Percentiles rank a stretch among this genome's conserved stretches.
phyloP scores from a whole-genome alignment of 2,888 invertebrate species.

The Parnassius glacialis region DNA sequence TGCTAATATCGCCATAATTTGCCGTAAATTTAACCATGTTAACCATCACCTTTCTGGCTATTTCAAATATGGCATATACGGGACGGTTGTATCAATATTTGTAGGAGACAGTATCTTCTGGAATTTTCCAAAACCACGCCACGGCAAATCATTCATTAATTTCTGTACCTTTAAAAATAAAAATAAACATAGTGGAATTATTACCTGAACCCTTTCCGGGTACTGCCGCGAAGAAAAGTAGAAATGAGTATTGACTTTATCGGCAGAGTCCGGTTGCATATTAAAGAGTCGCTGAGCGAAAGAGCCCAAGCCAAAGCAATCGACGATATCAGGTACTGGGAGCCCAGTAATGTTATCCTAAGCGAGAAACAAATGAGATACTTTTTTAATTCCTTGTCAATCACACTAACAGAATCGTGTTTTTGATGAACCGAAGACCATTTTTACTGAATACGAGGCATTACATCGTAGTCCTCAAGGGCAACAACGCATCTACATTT shows the following conservation, averaged over 20 bases:
- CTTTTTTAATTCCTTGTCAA: background rate
- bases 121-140: too few species aligned
- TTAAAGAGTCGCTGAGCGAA: constrained; percentile 60
- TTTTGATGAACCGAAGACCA: background rate
- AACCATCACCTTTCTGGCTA: too few species aligned
- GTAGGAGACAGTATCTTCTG: too few species aligned
- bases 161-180: too few species aligned
- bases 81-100: too few species aligned
- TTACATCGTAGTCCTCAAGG: too few species aligned
- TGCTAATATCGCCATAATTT: too few species aligned
- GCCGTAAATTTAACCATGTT: too few species aligned
- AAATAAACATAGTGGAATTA: background rate
- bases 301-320: constrained; percentile 78
- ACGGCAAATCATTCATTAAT: too few species aligned
- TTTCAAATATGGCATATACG: too few species aligned
- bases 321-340: constrained; percentile 49
- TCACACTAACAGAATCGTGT: background rate
- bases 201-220: constrained; percentile 64
- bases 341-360: constrained; percentile 13
- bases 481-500: too few species aligned
- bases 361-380: background rate
- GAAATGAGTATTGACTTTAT: constrained; percentile 72
- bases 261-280: constrained; percentile 61
- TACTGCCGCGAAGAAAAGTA: constrained; percentile 68
- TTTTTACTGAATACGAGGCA: too few species aligned